Evolutionary conservation across 2,113 vertebrate genomes (phyloP), one percentile per base, ranked within the genome.

Genomic region (Lophochroa leadbeateri): DNA sequence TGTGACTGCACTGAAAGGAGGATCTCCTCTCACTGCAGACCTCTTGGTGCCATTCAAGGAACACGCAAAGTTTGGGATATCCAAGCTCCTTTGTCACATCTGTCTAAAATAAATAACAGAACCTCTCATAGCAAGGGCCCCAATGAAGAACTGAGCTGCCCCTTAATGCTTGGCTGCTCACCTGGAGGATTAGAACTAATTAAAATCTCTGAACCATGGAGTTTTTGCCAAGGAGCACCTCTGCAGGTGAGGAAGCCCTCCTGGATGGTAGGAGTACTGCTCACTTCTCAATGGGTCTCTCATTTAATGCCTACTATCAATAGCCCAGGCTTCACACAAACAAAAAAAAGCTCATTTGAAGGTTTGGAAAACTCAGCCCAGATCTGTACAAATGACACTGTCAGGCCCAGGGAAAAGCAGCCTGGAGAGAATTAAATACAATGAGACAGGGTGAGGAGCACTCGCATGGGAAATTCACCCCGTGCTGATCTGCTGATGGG

Each of bases 391-490:
- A 92, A 97, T 95, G 94, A 93, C 95, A 92, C 94, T 94, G 96
- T 85, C 92, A 95, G 96, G 91, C 77, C 68, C 89, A 95, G 91
- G 94, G 93, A 96, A 97, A 92, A 97, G 88, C 89, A 23, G 93
- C 90, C 91, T 72, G 78, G 81, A 94, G 93, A 95, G 95, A 97
- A 96, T 90, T 89, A 95, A 97, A 96, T 76, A 93, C 87, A 91
- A 69, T 20, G 85, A 97, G 96, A 92, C 82, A 86, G 87, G 31
- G 61, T 39, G 86, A 9, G 68, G 93, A 93, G 94, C 3, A 31
- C 86, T 53, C 41, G 0, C 91, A 65, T 10, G 58, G 63, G 87
- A 91, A 94, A 96, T 91, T 79, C 95, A 94, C 57, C 90, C 82
- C 7, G 35, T 61, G 15, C 87, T 97, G 52, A 94, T 85, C 96